Percentiles rank a stretch among this genome's conserved stretches.
These are phyloP conservation scores for Pseudopipra pipra DNA, from an alignment of 2,113 vertebrate species.

Conservation along the genomic window DNA sequence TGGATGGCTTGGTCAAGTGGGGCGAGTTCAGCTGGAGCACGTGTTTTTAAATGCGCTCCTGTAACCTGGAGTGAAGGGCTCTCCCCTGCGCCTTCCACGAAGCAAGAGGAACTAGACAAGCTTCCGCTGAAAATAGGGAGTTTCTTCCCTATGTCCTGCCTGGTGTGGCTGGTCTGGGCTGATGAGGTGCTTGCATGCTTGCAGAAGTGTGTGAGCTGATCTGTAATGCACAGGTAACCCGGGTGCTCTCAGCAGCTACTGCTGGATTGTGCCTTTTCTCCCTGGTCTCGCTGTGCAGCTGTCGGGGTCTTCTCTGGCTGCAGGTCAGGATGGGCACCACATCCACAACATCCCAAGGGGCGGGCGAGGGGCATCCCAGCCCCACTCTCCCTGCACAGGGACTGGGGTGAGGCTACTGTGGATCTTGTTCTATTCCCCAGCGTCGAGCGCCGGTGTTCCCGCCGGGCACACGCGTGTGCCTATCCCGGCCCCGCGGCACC, in stretches of 20 bases:
- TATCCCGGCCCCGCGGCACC: no score
- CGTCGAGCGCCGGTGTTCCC: no score
- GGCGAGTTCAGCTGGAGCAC: rapidly evolving
- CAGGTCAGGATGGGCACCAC: rapidly evolving
- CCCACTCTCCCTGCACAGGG: neutral
- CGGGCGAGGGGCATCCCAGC: neutral
- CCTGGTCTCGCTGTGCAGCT: rapidly evolving
- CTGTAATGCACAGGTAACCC: rapidly evolving
- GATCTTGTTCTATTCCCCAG: no score
- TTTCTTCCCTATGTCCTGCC: neutral
- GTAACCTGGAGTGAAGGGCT: neutral
- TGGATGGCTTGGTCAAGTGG: rapidly evolving
- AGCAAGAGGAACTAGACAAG: neutral
- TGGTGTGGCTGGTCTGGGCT: neutral
- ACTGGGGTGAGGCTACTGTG: rapidly evolving
- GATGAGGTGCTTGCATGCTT: rapidly evolving
- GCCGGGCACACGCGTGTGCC: no score
- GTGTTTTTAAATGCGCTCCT: neutral
- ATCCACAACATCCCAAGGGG: rapidly evolving
- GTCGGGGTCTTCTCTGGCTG: no score
- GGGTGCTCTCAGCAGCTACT: neutral
- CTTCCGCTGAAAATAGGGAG: no score
- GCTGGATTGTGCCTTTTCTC: no score
- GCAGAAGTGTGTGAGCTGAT: rapidly evolving
- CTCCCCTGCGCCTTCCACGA: neutral